These are phyloP conservation scores for Papilio machaon DNA, from an alignment of 1,140 invertebrate genomes.

Conservation along the genomic window DNA sequence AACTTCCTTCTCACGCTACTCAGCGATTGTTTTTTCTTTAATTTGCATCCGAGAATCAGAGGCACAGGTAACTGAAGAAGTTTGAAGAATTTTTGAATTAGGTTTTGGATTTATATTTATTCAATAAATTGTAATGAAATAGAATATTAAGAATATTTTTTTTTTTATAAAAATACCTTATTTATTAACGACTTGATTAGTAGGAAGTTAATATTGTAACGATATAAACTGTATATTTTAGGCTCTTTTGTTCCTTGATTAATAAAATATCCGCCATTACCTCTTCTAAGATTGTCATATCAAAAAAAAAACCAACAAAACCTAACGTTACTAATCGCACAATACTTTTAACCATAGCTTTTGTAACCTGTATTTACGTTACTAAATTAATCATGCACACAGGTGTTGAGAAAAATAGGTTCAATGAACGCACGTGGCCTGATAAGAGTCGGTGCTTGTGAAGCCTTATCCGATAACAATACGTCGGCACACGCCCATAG, in stretches of 20 bases:
- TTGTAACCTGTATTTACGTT: not conserved
- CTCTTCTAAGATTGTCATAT: no score
- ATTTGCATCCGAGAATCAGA: conserved; percentile 20
- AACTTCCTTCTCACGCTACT: conserved; percentile 36
- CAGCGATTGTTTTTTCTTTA: conserved; percentile 21
- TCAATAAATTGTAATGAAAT: no score
- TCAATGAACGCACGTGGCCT: conserved; percentile 56
- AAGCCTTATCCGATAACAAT: conserved; percentile 53
- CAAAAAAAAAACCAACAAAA: no score
- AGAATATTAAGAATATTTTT: no score
- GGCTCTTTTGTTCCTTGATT: no score
- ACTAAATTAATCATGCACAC: conserved; percentile 30
- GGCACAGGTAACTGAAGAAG: conserved; percentile 16
- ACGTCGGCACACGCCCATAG: not conserved
- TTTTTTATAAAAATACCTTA: no score
- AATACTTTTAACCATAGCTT: not conserved
- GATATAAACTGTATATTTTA: no score
- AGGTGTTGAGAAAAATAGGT: conserved; percentile 41
- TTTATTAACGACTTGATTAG: no score
- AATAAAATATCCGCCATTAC: no score
- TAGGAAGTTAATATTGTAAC: no score
- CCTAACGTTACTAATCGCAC: no score
- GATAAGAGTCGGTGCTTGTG: conserved; percentile 54
- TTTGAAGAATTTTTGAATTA: not conserved
- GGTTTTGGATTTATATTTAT: not conserved